Conservation (phyloP, 1,140 invertebrate species). For the Leptestheria dahalacensis region DNA sequence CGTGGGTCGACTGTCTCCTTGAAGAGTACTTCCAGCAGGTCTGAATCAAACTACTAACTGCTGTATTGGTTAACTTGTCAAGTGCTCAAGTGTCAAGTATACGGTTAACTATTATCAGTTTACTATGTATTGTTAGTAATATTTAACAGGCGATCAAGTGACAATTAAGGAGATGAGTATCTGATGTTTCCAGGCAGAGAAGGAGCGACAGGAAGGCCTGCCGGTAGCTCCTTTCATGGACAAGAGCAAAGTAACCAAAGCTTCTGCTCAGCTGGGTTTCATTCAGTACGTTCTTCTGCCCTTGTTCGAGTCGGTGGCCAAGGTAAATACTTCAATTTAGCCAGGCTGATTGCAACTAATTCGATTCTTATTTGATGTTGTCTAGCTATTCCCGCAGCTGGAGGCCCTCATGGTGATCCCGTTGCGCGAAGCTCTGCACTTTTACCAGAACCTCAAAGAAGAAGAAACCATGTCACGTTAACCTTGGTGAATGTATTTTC, state of each 20-base stretch:
- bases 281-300: conserved; percentile 33
- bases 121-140: too few relatives aligned
- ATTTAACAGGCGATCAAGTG: too few relatives aligned
- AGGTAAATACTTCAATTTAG: not conserved
- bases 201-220: conserved; percentile 30
- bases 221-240: conserved; percentile 35
- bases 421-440: not conserved
- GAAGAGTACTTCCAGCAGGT: conserved; percentile 33
- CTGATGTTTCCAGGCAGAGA: too few relatives aligned
- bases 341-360: not conserved
- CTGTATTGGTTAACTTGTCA: too few relatives aligned
- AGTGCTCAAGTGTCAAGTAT: too few relatives aligned
- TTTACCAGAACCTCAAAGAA: not conserved
- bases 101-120: too few relatives aligned
- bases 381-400: not conserved
- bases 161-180: too few relatives aligned
- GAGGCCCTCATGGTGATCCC: conserved; percentile 4
- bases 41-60: too few relatives aligned
- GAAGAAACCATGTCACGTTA: not conserved
- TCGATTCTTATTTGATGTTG: not conserved
- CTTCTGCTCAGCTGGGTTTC: conserved; percentile 32
- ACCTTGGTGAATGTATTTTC: not conserved
- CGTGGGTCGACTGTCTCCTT: conserved; percentile 32
- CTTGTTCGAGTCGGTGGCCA: conserved; percentile 18
- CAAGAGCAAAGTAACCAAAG: conserved; percentile 32